Conservation (phyloP, 2,888 invertebrate genomes). For the Platynereis dumerilii region DNA sequence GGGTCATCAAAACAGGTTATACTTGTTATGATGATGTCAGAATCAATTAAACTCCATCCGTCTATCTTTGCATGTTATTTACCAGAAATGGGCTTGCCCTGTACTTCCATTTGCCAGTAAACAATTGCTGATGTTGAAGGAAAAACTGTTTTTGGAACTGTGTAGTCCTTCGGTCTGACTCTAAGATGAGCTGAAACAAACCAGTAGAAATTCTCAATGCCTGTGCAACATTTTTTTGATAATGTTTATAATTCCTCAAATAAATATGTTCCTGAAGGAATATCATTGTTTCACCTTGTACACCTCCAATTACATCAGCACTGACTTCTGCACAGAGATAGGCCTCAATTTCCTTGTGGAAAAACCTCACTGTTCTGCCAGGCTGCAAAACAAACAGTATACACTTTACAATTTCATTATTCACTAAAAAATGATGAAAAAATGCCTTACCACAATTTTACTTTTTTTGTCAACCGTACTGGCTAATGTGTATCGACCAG, state of each 20-base stretch:
- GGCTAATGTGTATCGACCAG: too few relatives aligned
- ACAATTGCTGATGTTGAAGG: constrained; percentile 60
- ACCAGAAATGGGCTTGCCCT: neutral
- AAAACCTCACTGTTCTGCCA: constrained; percentile 34
- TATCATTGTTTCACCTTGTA: too few relatives aligned
- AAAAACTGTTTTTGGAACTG: constrained; percentile 55
- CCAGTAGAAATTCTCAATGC: neutral
- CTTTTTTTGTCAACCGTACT: too few relatives aligned
- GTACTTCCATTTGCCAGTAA: constrained; percentile 60
- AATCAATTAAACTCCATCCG: too few relatives aligned
- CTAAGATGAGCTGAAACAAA: constrained; percentile 53
- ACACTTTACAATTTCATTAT: too few relatives aligned
- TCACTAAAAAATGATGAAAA: too few relatives aligned
- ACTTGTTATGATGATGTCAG: too few relatives aligned
- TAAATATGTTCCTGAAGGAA: neutral
- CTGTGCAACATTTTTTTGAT: neutral
- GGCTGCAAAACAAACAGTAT: constrained; percentile 25
- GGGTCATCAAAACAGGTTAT: too few relatives aligned
- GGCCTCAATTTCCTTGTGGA: constrained; percentile 37
- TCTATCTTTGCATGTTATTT: too few relatives aligned
- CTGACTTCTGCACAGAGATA: constrained; percentile 31
- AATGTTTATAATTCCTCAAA: neutral
- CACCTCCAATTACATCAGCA: too few relatives aligned
- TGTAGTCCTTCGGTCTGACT: constrained; percentile 58
- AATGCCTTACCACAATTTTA: too few relatives aligned